Base-by-base conservation (phyloP, 2,888 invertebrate species). In the Venustoraphidia nigricollis region DNA sequence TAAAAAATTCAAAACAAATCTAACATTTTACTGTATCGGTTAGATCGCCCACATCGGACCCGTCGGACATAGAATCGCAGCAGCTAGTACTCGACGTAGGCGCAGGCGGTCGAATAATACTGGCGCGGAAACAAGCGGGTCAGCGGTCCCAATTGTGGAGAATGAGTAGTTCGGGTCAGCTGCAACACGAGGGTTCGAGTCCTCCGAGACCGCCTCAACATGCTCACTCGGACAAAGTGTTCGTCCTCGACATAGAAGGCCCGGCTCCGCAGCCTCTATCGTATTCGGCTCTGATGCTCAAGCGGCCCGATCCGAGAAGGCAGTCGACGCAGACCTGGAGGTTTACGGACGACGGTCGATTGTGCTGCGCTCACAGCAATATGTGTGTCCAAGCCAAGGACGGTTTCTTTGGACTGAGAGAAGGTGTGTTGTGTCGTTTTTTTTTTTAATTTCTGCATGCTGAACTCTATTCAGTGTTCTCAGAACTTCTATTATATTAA, bases 251-350 rank as follows among this genome's bases (percentile, higher is more conserved):
- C 66, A 87, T 95, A 54, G 86, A 88, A 53, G 88, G 84, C 52
- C 76, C 84, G 34, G 90, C 92, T 1, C 86, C 90, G 8, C 88
- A 90, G 63, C 94, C 93, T 0, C 83, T 79, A 40, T 75, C 77
- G 41, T 81, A 75, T 55, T 79, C 83, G 2, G 77, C 81, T 45
- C 73, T 97, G 41, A 81, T 84, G 57, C 72, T 97, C 57, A 76
- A 89, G 45, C 81, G 89, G 54, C 81, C 87, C 1, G 93, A 95
- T 67, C 76, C 79, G 36, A 78, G 91, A 42, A 75, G 97, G 53
- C 76, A 78, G 49, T 81, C 84, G 13, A 96, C 94, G 44, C 97
- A 97, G 70, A 88, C 86, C 2, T 97, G 97, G 97, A 75, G 79
- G 46, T 90, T 92, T 60, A 83, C 86, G 34, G 76, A 79, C 54